phyloP scores from a whole-genome alignment of 2,113 vertebrate species.

The Myiozetetes cayanensis region DNA sequence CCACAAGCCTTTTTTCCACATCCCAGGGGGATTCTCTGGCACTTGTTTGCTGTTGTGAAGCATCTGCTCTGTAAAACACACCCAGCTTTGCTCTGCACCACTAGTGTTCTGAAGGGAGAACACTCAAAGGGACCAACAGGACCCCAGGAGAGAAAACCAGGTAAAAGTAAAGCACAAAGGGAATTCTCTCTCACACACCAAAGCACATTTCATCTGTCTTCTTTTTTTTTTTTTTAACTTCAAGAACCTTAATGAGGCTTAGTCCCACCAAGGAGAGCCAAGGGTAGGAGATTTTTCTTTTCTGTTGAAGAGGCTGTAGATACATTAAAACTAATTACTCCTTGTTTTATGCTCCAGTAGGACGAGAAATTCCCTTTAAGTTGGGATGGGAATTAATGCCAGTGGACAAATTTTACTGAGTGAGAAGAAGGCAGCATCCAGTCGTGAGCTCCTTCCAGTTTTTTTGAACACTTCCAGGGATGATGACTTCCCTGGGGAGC shows the following conservation, averaged over 20 bases:
- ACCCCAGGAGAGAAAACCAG: not conserved
- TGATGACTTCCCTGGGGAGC: not conserved
- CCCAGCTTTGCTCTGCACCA: not conserved
- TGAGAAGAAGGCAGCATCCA: not conserved
- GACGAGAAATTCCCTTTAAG: constrained; percentile 21
- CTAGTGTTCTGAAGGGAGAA: not conserved
- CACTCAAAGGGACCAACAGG: fast-evolving
- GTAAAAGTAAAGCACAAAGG: not conserved
- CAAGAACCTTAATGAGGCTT: not conserved
- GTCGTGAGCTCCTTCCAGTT: not conserved
- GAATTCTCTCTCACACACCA: not conserved
- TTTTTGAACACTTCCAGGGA: not conserved
- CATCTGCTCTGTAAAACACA: not conserved
- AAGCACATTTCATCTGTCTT: fast-evolving
- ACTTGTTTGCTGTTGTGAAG: fast-evolving
- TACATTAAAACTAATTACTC: constrained; percentile 39
- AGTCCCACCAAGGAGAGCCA: constrained; percentile 43
- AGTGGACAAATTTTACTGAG: not conserved
- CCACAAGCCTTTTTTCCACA: not conserved
- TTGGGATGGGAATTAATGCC: not conserved
- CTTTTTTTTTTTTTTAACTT: not conserved
- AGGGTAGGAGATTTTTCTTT: constrained; percentile 19
- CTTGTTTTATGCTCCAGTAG: constrained; percentile 46
- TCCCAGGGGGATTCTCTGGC: not conserved
- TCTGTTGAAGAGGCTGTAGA: not conserved